Evolutionary conservation across 2,113 vertebrate genomes (phyloP).

Genomic region (Isurus oxyrinchus): DNA sequence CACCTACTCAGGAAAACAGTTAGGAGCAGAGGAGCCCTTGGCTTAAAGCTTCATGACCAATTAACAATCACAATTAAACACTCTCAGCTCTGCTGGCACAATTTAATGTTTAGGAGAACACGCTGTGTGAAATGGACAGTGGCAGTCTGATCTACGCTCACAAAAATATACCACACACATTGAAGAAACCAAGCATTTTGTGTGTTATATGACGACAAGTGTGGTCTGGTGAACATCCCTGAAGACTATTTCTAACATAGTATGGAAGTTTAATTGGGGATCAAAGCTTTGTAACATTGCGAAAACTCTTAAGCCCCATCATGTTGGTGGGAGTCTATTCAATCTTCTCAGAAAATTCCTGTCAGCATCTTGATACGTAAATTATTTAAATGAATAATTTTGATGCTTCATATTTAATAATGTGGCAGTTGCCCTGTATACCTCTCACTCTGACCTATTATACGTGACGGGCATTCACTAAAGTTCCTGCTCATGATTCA

Average conservation of each 20-base stretch:
- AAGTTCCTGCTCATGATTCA: not conserved
- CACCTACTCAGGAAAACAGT: slow-evolving; percentile 20
- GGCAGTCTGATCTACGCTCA: too few species aligned
- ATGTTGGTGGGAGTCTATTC: not conserved
- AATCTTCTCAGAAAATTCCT: not conserved
- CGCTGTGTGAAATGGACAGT: not conserved
- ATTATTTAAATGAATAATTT: slow-evolving; percentile 21
- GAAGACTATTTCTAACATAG: not conserved
- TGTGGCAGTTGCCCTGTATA: not conserved
- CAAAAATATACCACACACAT: not conserved
- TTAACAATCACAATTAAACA: slow-evolving; percentile 29
- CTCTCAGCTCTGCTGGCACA: not conserved
- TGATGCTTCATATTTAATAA: not conserved
- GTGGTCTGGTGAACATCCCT: not conserved
- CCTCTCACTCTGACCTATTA: not conserved
- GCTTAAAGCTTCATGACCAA: not conserved
- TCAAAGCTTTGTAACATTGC: not conserved
- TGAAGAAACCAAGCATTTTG: not conserved
- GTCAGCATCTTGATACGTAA: not conserved
- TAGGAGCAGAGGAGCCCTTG: not conserved
- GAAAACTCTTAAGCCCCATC: not conserved
- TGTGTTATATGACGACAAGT: not conserved
- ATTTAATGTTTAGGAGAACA: not conserved
- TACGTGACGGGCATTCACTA: not conserved
- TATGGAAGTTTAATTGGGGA: too few species aligned